These are phyloP conservation scores for Bimastos eiseni DNA, from an alignment of 2,888 invertebrate species.

Conservation along the genomic window DNA sequence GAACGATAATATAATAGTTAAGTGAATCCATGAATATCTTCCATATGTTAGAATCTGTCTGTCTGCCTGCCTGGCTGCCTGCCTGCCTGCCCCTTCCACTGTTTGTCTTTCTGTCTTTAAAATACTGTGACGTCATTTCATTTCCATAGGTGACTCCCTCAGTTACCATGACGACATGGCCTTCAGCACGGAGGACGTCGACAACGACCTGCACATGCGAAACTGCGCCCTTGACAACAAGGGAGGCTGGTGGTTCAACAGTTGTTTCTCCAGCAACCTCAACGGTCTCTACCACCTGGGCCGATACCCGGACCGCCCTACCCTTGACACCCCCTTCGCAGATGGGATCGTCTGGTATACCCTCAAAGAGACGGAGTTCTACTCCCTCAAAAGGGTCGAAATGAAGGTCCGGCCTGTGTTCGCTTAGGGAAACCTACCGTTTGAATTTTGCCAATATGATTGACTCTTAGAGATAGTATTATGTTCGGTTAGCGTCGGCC, in stretches of 20 bases:
- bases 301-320: slow-evolving; percentile 49
- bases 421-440: not conserved
- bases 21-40: too few species aligned
- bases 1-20: too few species aligned
- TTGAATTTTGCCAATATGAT: too few species aligned
- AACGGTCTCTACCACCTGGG: slow-evolving; percentile 58
- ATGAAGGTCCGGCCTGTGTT: slow-evolving; percentile 50
- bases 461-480: too few species aligned
- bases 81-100: too few species aligned
- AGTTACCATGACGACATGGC: slow-evolving; percentile 58
- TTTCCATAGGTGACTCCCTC: slow-evolving; percentile 55
- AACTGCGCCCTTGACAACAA: slow-evolving; percentile 60
- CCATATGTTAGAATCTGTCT: too few species aligned
- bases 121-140: not conserved
- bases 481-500: too few species aligned
- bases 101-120: too few species aligned
- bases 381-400: slow-evolving; percentile 56
- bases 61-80: too few species aligned
- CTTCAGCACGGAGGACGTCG: slow-evolving; percentile 59
- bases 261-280: slow-evolving; percentile 55
- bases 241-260: slow-evolving; percentile 61
- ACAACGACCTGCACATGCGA: slow-evolving; percentile 57
- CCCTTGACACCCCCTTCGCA: slow-evolving; percentile 40
- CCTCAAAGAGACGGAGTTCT: slow-evolving; percentile 55
- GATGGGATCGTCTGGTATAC: slow-evolving; percentile 49